Base-by-base conservation (phyloP, 2,888 invertebrate species). In the Ypsolopha sequella region DNA sequence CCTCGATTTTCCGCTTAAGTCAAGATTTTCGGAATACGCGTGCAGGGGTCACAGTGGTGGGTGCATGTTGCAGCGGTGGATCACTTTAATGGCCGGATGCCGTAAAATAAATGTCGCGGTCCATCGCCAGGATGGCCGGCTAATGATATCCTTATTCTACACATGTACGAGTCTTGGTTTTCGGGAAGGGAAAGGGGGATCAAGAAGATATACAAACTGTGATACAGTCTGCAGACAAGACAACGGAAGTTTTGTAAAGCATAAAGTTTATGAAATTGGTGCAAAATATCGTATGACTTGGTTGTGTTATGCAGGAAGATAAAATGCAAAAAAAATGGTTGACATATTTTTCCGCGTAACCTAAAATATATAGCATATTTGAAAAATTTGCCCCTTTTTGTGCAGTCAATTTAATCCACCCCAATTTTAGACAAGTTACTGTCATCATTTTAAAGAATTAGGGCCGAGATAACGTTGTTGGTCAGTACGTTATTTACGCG, bases 41-140 rank as follows among this genome's bases (percentile, higher is more conserved):
- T 11, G 36, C 51, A 10, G n/a, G 36, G 50, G 51, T 45, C 51
- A 50, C 43, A 2, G 68, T 73, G 72, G 66, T 71, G 73, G 70
- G 70, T 81, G 84, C 82, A 84, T 78, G 78, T 77, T 84, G 84
- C 84, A 84, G 81, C 80, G 73, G 76, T 85, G 84, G 85, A 85
- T 86, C 86, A 85, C 84, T 86, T 86, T 86, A 85, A 86, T 85
- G 72, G 81, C 84, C 84, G 85, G 86, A 86, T 73, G 82, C 82
- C 81, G 84, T 86, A 80, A 86, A 85, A 86, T 86, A 85, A 85
- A 86, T 85, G 84, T 85, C 84, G 82, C 69, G 80, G 80, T 77
- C 80, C 80, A 80, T 80, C 77, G 80, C 76, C 76, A 79, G 76
- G 65, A 63, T 66, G 75, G 73, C 71, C 69, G 68, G 70, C 79